phyloP scores from a whole-genome alignment of 2,797 vertebrate species.

The Periparus ater region DNA sequence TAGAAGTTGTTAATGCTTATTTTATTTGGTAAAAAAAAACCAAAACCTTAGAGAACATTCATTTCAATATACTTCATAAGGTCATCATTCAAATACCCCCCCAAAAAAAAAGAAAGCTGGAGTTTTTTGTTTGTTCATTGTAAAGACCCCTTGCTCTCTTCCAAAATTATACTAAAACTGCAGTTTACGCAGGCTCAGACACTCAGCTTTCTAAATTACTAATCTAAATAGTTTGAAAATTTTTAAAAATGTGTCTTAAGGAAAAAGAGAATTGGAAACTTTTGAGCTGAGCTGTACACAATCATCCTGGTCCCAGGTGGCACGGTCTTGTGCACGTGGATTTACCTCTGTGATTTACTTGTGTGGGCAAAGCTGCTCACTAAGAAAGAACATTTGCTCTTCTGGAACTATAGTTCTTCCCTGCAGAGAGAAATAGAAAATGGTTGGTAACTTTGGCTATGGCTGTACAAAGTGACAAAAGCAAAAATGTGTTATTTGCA shows the following conservation, averaged over 20 bases:
- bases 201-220: neutral
- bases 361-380: neutral
- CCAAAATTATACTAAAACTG: neutral
- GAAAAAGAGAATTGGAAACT: neutral
- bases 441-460: neutral
- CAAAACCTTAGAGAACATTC: neutral
- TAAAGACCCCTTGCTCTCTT: neutral
- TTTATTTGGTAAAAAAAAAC: neutral
- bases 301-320: rapidly evolving
- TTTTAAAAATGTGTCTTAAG: neutral
- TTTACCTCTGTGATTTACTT: neutral
- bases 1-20: neutral
- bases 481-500: neutral
- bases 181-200: neutral
- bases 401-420: neutral
- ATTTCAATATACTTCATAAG: neutral
- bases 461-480: neutral
- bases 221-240: neutral
- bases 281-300: neutral
- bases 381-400: neutral
- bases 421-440: neutral
- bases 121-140: neutral
- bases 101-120: neutral
- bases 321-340: rapidly evolving
- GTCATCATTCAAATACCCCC: neutral